A percentile compares a stretch with the other conserved stretches of the same genome.
These are phyloP conservation scores for Hydrocynus forskahlii DNA, from an alignment of 2,797 vertebrate species.

Conservation along the genomic window DNA sequence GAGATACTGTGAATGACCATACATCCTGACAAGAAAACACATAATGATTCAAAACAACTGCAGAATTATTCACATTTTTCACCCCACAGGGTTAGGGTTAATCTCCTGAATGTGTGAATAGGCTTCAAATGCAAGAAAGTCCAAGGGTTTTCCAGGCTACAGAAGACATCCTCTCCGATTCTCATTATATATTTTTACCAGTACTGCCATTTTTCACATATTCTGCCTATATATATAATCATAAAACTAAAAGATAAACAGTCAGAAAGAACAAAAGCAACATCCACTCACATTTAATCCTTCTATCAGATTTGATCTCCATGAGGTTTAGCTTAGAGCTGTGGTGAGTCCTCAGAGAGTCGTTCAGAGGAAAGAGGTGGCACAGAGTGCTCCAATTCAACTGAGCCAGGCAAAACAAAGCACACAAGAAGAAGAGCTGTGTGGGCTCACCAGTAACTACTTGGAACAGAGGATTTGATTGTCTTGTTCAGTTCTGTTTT, in stretches of 20 bases:
- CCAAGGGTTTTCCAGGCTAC: too few species aligned
- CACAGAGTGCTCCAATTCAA: conserved; percentile 52
- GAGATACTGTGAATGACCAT: conserved; percentile 5
- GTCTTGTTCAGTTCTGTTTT: conserved; percentile 44
- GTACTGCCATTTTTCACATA: not conserved
- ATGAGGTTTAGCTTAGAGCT: not conserved
- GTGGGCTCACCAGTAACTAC: conserved; percentile 40
- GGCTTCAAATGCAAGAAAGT: not conserved
- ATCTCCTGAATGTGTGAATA: not conserved
- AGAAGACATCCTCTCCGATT: conserved; percentile 11
- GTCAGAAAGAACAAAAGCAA: not conserved
- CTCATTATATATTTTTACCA: not conserved
- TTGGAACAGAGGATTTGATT: conserved; percentile 57
- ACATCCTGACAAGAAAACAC: conserved; percentile 12
- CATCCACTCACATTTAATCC: conserved; percentile 10
- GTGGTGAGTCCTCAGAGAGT: conserved; percentile 9
- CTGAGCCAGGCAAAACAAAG: conserved; percentile 25
- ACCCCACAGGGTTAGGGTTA: conserved; percentile 5
- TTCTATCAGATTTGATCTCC: not conserved
- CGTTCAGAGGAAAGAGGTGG: conserved; percentile 44
- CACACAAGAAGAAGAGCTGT: conserved; percentile 43
- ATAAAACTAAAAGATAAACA: not conserved
- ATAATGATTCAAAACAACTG: not conserved
- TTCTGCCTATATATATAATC: not conserved
- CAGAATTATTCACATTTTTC: not conserved